Evolutionary conservation across 1,140 invertebrate genomes (phyloP).

Genomic region (Drosophila micromelanica): DNA sequence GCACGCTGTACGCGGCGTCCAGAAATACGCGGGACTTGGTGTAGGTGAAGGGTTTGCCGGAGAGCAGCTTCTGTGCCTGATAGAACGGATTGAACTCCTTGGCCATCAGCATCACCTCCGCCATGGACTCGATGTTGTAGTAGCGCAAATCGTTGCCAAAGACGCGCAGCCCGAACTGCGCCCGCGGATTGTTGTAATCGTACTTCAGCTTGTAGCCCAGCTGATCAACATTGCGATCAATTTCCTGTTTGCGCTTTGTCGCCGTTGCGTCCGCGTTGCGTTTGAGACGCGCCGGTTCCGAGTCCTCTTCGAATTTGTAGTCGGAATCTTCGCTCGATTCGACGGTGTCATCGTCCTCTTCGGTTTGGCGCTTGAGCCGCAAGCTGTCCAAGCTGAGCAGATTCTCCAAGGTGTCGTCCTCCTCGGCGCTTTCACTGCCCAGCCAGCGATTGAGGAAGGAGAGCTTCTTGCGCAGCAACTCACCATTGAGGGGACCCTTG

Average conservation of each 20-base stretch:
- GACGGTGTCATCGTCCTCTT: background rate
- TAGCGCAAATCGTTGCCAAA: conserved; percentile 93
- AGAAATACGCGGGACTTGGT: conserved; percentile 92
- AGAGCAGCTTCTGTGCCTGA: conserved; percentile 89
- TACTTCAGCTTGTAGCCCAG: conserved; percentile 80
- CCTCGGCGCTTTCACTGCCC: conserved; percentile 66
- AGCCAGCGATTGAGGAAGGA: conserved; percentile 84
- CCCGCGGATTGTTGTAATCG: conserved; percentile 86
- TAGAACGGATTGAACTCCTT: conserved; percentile 88
- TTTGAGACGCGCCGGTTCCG: conserved; percentile 25
- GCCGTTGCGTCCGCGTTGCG: conserved; percentile 19
- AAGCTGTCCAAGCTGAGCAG: conserved; percentile 70
- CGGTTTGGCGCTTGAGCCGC: conserved; percentile 60
- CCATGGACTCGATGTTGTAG: conserved; percentile 87
- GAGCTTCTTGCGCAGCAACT: conserved; percentile 87
- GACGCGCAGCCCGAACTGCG: conserved; percentile 87
- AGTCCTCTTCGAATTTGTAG: conserved; percentile 51
- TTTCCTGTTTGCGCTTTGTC: conserved; percentile 44
- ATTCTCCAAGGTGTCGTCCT: conserved; percentile 73
- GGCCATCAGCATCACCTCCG: conserved; percentile 87
- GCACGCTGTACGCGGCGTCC: conserved; percentile 93
- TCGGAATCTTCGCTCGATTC: conserved; percentile 42
- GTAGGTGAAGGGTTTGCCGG: conserved; percentile 91
- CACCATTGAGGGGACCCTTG: conserved; percentile 88
- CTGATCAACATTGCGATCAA: conserved; percentile 66